These are phyloP conservation scores for Paraplagusia blochii DNA, from an alignment of 2,113 vertebrate species.

Conservation along the genomic window DNA sequence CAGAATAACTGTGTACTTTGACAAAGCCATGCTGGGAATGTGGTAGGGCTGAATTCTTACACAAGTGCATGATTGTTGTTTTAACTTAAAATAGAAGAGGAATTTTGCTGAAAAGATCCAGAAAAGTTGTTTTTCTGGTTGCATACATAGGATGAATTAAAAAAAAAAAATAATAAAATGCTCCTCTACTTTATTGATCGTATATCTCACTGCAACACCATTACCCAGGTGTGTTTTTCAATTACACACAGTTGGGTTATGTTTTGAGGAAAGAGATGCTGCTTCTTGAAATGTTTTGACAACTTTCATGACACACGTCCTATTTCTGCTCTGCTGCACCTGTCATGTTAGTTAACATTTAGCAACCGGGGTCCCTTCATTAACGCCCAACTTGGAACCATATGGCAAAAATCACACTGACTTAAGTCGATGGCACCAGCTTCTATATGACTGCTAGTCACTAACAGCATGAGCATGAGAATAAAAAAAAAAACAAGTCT, in stretches of 20 bases:
- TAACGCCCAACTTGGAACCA: conserved; percentile 30
- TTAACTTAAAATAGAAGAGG: conserved; percentile 17
- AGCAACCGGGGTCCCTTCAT: conserved; percentile 32
- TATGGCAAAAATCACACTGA: conserved; percentile 29
- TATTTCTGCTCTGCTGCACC: conserved; percentile 48
- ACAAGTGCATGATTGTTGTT: conserved; percentile 52
- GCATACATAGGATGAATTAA: no score
- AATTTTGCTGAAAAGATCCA: no score
- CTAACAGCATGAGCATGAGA: conserved; percentile 8
- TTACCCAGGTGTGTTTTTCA: conserved; percentile 13
- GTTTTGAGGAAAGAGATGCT: conserved; percentile 2
- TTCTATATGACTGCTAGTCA: no score
- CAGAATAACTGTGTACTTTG: conserved; percentile 36
- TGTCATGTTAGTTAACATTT: conserved; percentile 41
- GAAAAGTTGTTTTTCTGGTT: no score
- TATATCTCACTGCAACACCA: background rate
- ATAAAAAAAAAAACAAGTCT: no score
- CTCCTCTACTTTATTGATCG: conserved; percentile 9
- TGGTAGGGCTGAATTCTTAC: conserved; percentile 47
- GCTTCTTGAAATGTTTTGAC: conserved; percentile 33
- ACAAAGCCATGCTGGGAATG: conserved; percentile 52
- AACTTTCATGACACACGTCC: conserved; percentile 33
- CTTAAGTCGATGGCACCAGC: no score
- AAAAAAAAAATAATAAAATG: conserved; percentile 33
- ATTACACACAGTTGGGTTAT: conserved; percentile 1